Base-by-base conservation (phyloP, 2,797 vertebrate genomes). In the Tarsius wallacei region DNA sequence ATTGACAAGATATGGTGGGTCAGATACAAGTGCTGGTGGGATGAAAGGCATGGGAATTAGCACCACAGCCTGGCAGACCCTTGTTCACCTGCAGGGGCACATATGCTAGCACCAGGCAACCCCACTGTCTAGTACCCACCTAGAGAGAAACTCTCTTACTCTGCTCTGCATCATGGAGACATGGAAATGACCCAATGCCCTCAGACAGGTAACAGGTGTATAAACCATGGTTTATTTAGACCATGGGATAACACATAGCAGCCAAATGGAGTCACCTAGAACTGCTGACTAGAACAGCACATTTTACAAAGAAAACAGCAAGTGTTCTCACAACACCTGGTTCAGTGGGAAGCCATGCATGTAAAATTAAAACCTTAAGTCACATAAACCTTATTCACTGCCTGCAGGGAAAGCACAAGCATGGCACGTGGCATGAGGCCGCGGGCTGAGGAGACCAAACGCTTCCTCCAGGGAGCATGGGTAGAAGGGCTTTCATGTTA, bases 401-500 rank as follows among this genome's bases (percentile, higher is more conserved):
- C 36, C 42, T 28, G 31, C 4, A 42, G n/a, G 87, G 6, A 22
- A 64, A 78, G n/a, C 11, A 26, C 17, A 26, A 93, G n/a, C 74
- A 9, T 0, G 1, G 2, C 13, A 12, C 0, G 7, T 3, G 36
- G 9, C 21, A 55, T 0, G 9, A 57, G 80, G n/a, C 11, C 24
- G 14, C 51, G 7, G 28, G n/a, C 26, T 17, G 6, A 73, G n/a
- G n/a, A 36, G 2, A 24, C 59, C 14, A n/a, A 10, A 21, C 6
- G 26, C 26, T 12, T 28, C 42, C 49, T 53, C n/a, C 21, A 47
- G 42, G 61, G 93, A 61, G 4, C 6, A 22, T 0, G 15, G 24
- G 28, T 33, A 64, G 3, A 1, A 9, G 28, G 59, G 10, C 24
- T 89, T 84, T 42, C 42, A 42, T 5, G 42, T 42, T 64, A 93